These are phyloP conservation scores for Hoplostethus mediterraneus DNA, from an alignment of 2,797 vertebrate species.

Conservation along the genomic window DNA sequence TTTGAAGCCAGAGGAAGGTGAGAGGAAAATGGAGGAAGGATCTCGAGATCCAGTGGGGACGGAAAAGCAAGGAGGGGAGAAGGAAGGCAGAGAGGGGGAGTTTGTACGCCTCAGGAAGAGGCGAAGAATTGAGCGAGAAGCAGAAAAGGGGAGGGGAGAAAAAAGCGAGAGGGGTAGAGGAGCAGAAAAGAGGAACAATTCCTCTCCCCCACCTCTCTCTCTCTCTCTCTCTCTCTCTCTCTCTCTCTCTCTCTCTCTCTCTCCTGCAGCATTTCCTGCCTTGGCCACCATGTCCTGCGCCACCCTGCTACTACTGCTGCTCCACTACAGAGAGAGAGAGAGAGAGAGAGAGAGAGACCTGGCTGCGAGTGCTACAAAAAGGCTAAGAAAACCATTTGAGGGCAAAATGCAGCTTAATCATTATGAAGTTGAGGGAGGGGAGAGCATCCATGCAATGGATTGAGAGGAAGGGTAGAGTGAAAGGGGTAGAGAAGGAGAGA, in stretches of 20 bases:
- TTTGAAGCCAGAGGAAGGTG: constrained; percentile 35
- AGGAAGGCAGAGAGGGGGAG: constrained; percentile 10
- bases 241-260: constrained; percentile 42
- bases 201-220: constrained; percentile 8
- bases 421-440: constrained; percentile 8
- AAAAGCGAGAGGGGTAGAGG: constrained; percentile 4
- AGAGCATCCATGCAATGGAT: constrained; percentile 41
- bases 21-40: constrained; percentile 51
- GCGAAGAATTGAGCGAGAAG: too few relatives aligned
- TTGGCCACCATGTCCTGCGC: constrained; percentile 78
- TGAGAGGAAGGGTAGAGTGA: constrained; percentile 31
- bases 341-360: constrained; percentile 46
- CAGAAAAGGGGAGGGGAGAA: constrained; percentile 22
- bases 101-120: not conserved
- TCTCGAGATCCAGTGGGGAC: constrained; percentile 16
- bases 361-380: constrained; percentile 53
- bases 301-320: constrained; percentile 61
- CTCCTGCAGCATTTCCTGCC: constrained; percentile 76
- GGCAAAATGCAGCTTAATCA: constrained; percentile 27
- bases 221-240: constrained; percentile 54
- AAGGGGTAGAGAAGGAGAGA: constrained; percentile 20
- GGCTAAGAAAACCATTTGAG: constrained; percentile 21
- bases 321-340: constrained; percentile 34
- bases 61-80: constrained; percentile 11
- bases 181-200: constrained; percentile 35